Percentiles rank a stretch among this genome's conserved stretches.
These are phyloP conservation scores for Biston betularia DNA, from an alignment of 2,888 invertebrate species.

Conservation along the genomic window DNA sequence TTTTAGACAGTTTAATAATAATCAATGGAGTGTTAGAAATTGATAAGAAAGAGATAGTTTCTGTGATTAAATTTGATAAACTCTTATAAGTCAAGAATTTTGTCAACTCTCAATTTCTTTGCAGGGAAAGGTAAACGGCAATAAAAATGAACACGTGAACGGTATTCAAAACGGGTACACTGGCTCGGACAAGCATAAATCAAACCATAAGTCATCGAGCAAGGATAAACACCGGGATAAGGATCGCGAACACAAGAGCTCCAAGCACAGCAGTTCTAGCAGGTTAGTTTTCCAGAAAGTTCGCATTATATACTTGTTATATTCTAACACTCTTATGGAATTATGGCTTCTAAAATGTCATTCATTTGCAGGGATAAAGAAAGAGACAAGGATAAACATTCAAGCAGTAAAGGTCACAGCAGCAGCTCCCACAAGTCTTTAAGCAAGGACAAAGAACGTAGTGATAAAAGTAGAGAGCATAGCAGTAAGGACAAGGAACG, in stretches of 20 bases:
- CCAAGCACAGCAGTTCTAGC: constrained; percentile 80
- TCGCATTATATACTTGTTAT: constrained; percentile 47
- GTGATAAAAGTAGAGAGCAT: constrained; percentile 61
- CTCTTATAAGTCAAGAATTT: constrained; percentile 12
- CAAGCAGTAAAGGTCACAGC: constrained; percentile 84
- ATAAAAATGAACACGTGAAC: constrained; percentile 89
- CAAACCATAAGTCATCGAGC: constrained; percentile 89
- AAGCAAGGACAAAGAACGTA: constrained; percentile 82
- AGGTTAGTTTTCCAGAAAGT: constrained; percentile 79
- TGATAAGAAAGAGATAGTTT: not conserved
- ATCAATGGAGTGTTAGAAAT: constrained; percentile 24
- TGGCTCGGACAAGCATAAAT: constrained; percentile 83
- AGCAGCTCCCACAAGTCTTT: constrained; percentile 85
- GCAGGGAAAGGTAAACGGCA: constrained; percentile 84
- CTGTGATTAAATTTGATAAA: not conserved
- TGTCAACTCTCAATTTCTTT: constrained; percentile 37
- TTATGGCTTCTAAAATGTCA: not conserved
- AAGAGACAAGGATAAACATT: constrained; percentile 85
- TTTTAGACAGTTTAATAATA: constrained; percentile 45
- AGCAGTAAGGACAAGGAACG: constrained; percentile 64
- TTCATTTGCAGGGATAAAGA: constrained; percentile 76
- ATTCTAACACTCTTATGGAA: not conserved
- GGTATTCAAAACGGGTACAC: constrained; percentile 92
- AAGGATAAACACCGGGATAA: constrained; percentile 90
- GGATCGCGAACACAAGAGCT: constrained; percentile 87